Evolutionary conservation across 2,888 invertebrate species (phyloP), one percentile per base, ranked within the genome.

Genomic region (Catocala fraxini): DNA sequence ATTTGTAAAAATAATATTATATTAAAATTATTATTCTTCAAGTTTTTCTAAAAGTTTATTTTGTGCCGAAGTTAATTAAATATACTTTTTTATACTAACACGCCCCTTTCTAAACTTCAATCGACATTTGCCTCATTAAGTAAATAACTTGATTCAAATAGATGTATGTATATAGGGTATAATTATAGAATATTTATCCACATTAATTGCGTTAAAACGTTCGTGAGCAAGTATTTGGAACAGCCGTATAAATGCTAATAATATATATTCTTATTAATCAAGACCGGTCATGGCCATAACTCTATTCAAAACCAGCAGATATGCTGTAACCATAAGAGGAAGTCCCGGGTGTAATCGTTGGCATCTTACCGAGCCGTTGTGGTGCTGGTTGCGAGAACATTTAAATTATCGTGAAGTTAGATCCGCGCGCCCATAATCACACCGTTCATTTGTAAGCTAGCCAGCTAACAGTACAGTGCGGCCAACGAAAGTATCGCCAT

Each of bases 401-500:
- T 93, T 90, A 92, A 92, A 93, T 92, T 92, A 93, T 93, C 93
- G 84, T 87, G 84, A 80, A 88, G 88, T 87, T 87, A 92, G 91
- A 93, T 93, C 93, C 92, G 87, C 86, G 84, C 87, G 86, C 84
- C 89, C 88, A 90, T 92, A 92, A 93, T 93, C 92, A 91, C 90
- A 91, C 90, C 88, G 90, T 91, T 91, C 91, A 93, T 92, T 92
- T 92, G 92, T 93, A 91, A 93, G 84, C 87, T 85, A 87, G 85
- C 87, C 83, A 86, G 84, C 86, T 88, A 92, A 91, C 91, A 91
- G 91, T 91, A 92, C 89, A 81, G 88, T 80, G 79, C 83, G 80
- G 79, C 82, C 75, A 84, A 87, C 85, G 90, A 92, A 92, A 92
- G 89, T 91, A 92, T 93, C 93, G 81, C 89, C 87, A 93, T 93